phyloP scores from a whole-genome alignment of 2,888 invertebrate genomes.

The Drosophila gaucha region DNA sequence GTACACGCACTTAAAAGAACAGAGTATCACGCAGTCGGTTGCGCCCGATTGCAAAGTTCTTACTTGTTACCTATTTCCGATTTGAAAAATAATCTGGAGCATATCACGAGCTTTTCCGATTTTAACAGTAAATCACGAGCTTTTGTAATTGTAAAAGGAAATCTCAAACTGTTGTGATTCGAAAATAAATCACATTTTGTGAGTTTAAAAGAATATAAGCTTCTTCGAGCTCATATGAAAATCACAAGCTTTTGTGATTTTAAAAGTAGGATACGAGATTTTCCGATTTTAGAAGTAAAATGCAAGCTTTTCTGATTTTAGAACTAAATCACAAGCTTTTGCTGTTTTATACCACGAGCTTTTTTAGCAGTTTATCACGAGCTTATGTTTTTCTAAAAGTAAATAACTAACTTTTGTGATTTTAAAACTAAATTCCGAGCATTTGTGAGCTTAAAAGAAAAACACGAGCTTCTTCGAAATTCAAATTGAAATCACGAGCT shows the following conservation, averaged over 20 bases:
- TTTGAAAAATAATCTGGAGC: too few species aligned
- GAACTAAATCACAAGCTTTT: not conserved
- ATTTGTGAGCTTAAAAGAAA: not conserved
- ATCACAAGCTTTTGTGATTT: not conserved
- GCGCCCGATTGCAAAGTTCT: too few species aligned
- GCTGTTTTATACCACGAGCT: too few species aligned
- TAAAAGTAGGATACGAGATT: not conserved
- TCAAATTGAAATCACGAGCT: too few species aligned
- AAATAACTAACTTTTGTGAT: too few species aligned
- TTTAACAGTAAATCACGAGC: not conserved
- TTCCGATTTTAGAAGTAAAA: not conserved
- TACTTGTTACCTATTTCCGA: too few species aligned
- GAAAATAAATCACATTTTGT: not conserved
- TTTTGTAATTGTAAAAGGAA: not conserved
- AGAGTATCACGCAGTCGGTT: too few species aligned
- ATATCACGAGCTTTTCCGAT: not conserved
- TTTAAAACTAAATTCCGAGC: not conserved
- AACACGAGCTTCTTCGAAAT: not conserved
- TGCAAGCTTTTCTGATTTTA: not conserved
- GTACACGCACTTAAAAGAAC: too few species aligned
- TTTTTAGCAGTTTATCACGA: too few species aligned
- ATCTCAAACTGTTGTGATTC: not conserved
- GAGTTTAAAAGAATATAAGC: not conserved
- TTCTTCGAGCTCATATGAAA: too few species aligned
- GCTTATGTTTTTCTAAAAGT: too few species aligned